Evolutionary conservation across 1,140 invertebrate species (phyloP).

Genomic region (Drosophila auraria): DNA sequence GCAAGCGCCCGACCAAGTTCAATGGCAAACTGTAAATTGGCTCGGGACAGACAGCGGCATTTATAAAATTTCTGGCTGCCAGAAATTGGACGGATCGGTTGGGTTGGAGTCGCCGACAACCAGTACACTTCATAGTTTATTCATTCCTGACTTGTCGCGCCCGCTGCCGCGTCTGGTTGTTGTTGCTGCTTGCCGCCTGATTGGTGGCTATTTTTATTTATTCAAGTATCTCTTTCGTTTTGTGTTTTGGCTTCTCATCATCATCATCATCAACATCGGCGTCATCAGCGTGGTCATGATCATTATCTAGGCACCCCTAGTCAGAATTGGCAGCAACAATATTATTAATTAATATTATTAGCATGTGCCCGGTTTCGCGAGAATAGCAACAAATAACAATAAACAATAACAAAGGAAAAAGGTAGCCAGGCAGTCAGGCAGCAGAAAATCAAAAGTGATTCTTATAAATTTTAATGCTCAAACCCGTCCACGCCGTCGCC

Average conservation of each 20-base stretch:
- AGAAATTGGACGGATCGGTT: constrained; percentile 6
- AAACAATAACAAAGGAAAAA: constrained; percentile 42
- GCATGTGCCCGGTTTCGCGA: constrained; percentile 65
- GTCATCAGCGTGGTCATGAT: constrained; percentile 34
- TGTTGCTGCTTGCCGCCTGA: constrained; percentile 37
- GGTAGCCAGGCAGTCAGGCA: constrained; percentile 9
- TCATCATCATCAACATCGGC: constrained; percentile 18
- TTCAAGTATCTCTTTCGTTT: constrained; percentile 46
- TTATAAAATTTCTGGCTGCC: constrained; percentile 76
- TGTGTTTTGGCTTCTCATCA: constrained; percentile 50
- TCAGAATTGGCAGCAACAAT: constrained; percentile 68
- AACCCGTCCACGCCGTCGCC: constrained; percentile 29
- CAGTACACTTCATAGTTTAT: constrained; percentile 79
- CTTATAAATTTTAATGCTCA: constrained; percentile 61
- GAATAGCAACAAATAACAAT: constrained; percentile 45
- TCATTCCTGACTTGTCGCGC: constrained; percentile 79
- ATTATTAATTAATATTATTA: constrained; percentile 84
- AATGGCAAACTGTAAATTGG: constrained; percentile 85
- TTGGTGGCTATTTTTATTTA: constrained; percentile 48
- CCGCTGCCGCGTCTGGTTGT: constrained; percentile 24
- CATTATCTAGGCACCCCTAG: constrained; percentile 31
- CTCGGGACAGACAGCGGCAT: constrained; percentile 80
- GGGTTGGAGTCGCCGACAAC: constrained; percentile 21
- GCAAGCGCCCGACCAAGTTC: constrained; percentile 83
- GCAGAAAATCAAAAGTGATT: constrained; percentile 77